Evolutionary conservation across 1,140 invertebrate genomes (phyloP).

Genomic region (Tetragnatha versicolor): DNA sequence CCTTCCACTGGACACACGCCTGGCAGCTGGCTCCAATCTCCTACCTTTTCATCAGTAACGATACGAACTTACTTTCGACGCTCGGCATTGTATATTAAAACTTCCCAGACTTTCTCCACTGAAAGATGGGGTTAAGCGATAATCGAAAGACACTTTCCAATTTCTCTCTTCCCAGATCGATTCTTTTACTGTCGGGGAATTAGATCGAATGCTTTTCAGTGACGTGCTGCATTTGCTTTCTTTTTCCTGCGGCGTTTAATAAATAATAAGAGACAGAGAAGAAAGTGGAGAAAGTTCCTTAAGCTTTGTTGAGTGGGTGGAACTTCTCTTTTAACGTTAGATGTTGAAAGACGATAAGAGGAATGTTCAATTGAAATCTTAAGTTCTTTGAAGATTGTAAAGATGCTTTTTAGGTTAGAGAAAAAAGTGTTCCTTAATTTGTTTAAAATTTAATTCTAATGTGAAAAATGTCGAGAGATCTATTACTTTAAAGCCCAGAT

Average conservation of each 20-base stretch:
- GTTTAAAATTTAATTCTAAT: no score
- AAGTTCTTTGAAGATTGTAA: no score
- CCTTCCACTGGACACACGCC: not conserved
- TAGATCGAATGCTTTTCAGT: not conserved
- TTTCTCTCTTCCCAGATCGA: not conserved
- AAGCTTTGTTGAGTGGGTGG: constrained; percentile 4
- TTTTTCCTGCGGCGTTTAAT: no score
- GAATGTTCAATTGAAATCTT: no score
- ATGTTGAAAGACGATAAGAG: no score
- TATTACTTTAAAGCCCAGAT: no score
- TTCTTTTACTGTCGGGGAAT: not conserved
- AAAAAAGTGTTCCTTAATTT: no score
- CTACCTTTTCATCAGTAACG: constrained; percentile 2
- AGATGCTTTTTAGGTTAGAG: no score
- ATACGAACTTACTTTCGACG: not conserved
- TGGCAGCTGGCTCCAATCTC: constrained; percentile 11
- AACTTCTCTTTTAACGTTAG: no score
- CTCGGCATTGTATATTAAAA: constrained; percentile 5
- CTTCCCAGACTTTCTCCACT: no score
- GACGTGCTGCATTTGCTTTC: not conserved
- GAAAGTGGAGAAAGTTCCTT: not conserved
- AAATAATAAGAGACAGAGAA: no score
- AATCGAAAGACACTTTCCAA: constrained; percentile 15
- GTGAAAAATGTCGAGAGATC: no score
- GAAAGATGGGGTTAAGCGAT: not conserved